phyloP scores from a whole-genome alignment of 1,140 invertebrate species.

The Drosophila hydei region DNA sequence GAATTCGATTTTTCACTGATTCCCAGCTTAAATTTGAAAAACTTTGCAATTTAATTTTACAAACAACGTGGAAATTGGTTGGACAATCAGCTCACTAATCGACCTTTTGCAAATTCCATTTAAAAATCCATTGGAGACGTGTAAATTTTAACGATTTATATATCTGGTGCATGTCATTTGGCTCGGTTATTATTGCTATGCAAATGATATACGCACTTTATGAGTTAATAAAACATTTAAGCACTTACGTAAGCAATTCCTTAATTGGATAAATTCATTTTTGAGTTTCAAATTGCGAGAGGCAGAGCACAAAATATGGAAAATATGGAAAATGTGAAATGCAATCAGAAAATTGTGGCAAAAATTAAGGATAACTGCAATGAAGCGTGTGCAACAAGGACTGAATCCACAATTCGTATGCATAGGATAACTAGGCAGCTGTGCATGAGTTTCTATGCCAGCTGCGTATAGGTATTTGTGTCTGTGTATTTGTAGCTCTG shows the following conservation, averaged over 20 bases:
- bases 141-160: no score
- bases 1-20: no score
- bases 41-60: no score
- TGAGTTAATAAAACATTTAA: conserved; percentile 13
- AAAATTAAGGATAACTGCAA: conserved; percentile 4
- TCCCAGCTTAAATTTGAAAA: no score
- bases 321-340: conserved; percentile 15
- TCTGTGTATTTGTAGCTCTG: neutral
- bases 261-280: conserved; percentile 9
- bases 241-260: conserved; percentile 8
- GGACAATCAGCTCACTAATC: no score
- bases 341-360: conserved; percentile 14
- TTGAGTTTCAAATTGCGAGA: neutral
- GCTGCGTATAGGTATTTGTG: neutral
- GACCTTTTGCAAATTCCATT: no score
- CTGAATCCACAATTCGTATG: neutral
- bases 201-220: neutral
- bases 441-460: neutral
- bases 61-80: no score
- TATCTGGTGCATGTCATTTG: neutral
- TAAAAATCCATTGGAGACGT: no score
- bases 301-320: neutral
- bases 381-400: conserved; percentile 10
- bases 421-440: neutral
- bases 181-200: no score